A percentile compares a stretch with the other conserved stretches of the same genome.
These are phyloP conservation scores for Ceratothoa steindachneri DNA, from an alignment of 2,888 invertebrate species.

Conservation along the genomic window DNA sequence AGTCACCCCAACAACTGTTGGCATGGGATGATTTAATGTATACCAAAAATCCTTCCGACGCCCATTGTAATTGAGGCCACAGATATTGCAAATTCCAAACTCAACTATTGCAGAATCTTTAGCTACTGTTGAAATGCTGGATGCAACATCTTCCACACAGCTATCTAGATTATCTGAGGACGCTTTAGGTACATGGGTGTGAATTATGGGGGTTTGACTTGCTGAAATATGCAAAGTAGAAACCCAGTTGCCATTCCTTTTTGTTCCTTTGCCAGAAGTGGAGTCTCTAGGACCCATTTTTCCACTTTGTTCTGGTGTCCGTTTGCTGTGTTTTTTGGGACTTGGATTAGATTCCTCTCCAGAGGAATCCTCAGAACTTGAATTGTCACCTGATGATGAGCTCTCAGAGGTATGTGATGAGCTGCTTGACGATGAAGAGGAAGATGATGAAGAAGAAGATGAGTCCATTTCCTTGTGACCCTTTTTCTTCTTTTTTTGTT, in stretches of 20 bases:
- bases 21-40: neutral
- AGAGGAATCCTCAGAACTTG: neutral
- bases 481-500: neutral
- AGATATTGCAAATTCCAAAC: neutral
- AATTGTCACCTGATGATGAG: neutral
- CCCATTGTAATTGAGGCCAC: neutral
- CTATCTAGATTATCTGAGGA: neutral
- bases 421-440: neutral
- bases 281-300: no score
- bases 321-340: neutral
- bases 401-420: neutral
- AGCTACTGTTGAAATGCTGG: neutral
- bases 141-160: neutral
- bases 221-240: neutral
- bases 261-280: neutral
- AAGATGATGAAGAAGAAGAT: neutral
- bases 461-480: neutral
- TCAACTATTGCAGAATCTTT: neutral
- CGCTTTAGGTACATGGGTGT: neutral
- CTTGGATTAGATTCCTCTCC: neutral
- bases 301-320: no score
- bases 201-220: neutral
- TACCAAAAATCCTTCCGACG: neutral
- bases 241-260: neutral
- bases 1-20: neutral